Conservation (phyloP, 2,888 invertebrate species). For the Eupsilia transversa region DNA sequence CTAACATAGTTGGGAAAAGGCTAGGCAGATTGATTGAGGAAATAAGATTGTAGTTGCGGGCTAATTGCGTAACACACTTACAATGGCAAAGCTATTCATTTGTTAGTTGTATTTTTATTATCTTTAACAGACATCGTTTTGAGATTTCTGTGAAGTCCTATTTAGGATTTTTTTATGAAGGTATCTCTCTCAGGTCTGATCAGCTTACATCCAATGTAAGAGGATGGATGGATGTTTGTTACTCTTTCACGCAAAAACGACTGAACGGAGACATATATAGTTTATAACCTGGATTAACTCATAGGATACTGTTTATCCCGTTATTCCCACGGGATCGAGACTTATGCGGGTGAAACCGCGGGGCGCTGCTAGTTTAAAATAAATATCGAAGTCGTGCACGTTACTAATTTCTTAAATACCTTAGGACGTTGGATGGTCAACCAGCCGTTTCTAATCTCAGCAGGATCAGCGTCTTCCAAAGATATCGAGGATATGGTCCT, state of each 20-base stretch:
- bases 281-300: no score
- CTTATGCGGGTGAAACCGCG: no score
- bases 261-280: no score
- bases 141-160: not conserved
- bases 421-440: conserved; percentile 79
- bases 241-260: no score
- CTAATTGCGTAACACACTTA: not conserved
- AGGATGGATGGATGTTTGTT: no score
- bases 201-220: no score
- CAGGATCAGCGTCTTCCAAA: conserved; percentile 79
- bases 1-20: no score
- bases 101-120: not conserved
- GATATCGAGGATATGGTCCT: conserved; percentile 80
- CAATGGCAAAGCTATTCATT: not conserved
- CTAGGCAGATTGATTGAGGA: no score
- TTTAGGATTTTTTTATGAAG: not conserved
- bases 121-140: not conserved
- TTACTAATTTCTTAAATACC: conserved; percentile 68
- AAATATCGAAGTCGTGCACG: not conserved
- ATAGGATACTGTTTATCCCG: no score
- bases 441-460: conserved; percentile 86
- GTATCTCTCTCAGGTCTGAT: not conserved
- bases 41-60: not conserved
- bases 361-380: not conserved
- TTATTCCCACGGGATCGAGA: no score